Evolutionary conservation across 2,797 vertebrate genomes (phyloP), one percentile per base, ranked within the genome.

Genomic region (Chaetodon trifasciatus): DNA sequence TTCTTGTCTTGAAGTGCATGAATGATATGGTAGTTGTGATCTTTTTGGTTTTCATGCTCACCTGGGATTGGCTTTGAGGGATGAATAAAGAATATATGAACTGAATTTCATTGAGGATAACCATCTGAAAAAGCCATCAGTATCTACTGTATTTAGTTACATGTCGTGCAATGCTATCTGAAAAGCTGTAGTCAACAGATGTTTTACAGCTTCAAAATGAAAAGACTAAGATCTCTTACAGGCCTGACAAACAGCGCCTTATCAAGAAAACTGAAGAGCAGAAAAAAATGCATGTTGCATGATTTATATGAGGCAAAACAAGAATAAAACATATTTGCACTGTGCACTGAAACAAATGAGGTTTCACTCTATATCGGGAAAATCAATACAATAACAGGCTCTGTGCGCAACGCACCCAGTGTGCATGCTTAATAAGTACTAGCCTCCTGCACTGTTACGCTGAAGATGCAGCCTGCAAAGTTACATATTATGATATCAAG

Each of bases 281-380:
- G 78, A 79, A 76, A 44, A 86, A 90, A 91, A 91, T 87, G 83
- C 87, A 90, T 86, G 91, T 91, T 86, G 88, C 86, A 90, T 92
- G 91, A 92, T 92, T 92, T 90, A 92, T 90, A 86, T 52, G 83
- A 87, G 79, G 79, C 83, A 91, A 91, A 93, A 92, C 91, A 90
- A 88, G 90, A 89, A 91, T 91, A 88, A 93, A 93, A 90, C 91
- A 94, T 93, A 93, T 94, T 93, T 93, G 90, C 92, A 90, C 86
- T 90, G 91, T 89, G 88, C 88, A 89, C 88, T 90, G 91, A 92
- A 93, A 94, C 91, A 93, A 94, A 93, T 91, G 88, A 93, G 91
- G 89, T 93, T 93, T 92, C 91, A 90, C 86, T 91, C 92, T 89
- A 89, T 92, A 92, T 93, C 88, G 53, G 83, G 71, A 91, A 90